Percentiles rank a stretch among this genome's conserved stretches.
These are phyloP conservation scores for Napeogenes sylphis DNA, from an alignment of 2,888 invertebrate species.

Conservation along the genomic window DNA sequence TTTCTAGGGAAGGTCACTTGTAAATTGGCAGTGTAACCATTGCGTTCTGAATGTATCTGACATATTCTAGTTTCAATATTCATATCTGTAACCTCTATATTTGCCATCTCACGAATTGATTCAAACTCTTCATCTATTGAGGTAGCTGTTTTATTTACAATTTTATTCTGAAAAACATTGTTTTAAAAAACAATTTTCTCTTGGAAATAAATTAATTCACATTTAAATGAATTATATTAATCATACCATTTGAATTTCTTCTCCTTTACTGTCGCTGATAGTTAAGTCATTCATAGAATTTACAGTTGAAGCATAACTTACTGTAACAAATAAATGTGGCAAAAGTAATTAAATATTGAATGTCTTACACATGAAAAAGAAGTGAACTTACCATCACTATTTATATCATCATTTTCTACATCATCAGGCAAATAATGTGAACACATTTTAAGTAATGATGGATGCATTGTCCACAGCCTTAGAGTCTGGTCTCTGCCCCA, in stretches of 20 bases:
- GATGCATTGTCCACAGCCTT: constrained; percentile 93
- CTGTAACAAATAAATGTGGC: constrained; percentile 37
- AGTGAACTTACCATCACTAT: constrained; percentile 58
- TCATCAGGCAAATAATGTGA: constrained; percentile 80
- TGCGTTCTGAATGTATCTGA: constrained; percentile 75
- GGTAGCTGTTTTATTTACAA: constrained; percentile 53
- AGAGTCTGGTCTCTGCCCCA: constrained; percentile 97
- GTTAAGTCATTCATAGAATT: constrained; percentile 63
- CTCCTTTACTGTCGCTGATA: constrained; percentile 51
- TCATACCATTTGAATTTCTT: constrained; percentile 65
- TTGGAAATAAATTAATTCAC: no score
- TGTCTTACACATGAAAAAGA: background rate
- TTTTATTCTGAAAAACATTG: constrained; percentile 51
- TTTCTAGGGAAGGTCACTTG: constrained; percentile 79
- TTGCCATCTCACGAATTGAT: constrained; percentile 72
- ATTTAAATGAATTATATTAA: background rate
- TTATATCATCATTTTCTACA: constrained; percentile 75
- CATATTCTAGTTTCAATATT: constrained; percentile 78
- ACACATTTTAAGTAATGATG: constrained; percentile 89
- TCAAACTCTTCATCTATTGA: constrained; percentile 74
- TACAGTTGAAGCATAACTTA: constrained; percentile 65
- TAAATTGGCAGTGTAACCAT: constrained; percentile 74
- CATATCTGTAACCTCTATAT: constrained; percentile 76
- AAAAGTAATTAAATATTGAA: constrained; percentile 4
- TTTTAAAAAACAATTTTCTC: no score